Evolutionary conservation across 2,113 vertebrate genomes (phyloP).

Genomic region (Numida meleagris): DNA sequence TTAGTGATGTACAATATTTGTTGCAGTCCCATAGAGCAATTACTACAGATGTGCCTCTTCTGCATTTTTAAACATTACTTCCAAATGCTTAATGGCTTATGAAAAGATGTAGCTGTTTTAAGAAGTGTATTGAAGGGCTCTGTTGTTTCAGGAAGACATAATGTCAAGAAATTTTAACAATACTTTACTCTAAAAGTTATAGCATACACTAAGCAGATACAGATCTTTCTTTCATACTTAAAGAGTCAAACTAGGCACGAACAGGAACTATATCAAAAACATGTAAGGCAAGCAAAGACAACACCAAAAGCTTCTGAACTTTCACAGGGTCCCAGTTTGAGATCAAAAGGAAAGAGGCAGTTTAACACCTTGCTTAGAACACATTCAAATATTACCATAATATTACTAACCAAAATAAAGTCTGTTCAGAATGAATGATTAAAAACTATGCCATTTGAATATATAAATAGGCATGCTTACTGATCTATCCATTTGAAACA

Average conservation of each 20-base stretch:
- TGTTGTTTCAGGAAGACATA: neutral
- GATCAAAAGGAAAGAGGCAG: neutral
- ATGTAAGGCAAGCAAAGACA: too few species aligned
- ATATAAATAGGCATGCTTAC: neutral
- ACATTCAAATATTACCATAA: neutral
- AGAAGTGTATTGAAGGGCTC: neutral
- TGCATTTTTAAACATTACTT: neutral
- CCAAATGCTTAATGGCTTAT: neutral
- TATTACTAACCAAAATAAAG: neutral
- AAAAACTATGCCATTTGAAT: neutral
- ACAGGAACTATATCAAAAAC: neutral
- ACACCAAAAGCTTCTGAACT: neutral
- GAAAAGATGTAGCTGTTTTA: neutral
- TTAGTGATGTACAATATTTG: neutral
- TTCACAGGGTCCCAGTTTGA: neutral
- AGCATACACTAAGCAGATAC: neutral
- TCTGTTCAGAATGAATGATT: accelerated
- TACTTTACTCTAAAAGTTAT: neutral
- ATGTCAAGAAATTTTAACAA: neutral
- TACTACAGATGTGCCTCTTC: neutral
- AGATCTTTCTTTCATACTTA: neutral
- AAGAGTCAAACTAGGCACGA: neutral
- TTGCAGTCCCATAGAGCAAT: neutral
- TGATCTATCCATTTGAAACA: neutral
- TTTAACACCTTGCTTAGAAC: neutral